Base-by-base conservation (phyloP, 2,797 vertebrate species). In the Gymnodraco acuticeps region DNA sequence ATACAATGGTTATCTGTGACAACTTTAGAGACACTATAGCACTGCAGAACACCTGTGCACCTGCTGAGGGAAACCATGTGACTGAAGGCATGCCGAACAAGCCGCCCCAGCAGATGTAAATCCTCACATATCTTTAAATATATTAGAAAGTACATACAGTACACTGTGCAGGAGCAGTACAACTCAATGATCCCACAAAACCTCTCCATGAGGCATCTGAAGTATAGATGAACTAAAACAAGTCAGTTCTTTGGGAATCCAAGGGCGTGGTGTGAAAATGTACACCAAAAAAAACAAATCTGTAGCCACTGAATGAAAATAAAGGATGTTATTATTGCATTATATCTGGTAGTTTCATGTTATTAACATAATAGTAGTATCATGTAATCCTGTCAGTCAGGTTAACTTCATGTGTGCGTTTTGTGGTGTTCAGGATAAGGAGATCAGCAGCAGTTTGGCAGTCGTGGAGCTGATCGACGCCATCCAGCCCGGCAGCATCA, bases 381-480 rank as follows among this genome's bases (percentile, higher is more conserved):
- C 14, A 4, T 3, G 27, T 0, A 31, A 42, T 51, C 46, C 7
- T 20, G 15, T 13, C 5, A 15, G 23, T 55, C 55, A 33, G 27
- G 19, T 50, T 8, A 11, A 2, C 3, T 2, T 42, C n/a, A 17
- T 76, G 19, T 78, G 43, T 74, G 43, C 78, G 10, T 58, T 15
- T 0, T 68, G 13, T 80, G 64, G 23, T 16, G 13, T 43, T 82
- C 78, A 99, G 98, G 98, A 99, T 93, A 98, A 95, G 87, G 95
- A 94, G 47, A 98, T 99, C 93, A 98, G 98, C 93, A 96, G 94
- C 58, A 99, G 98, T 86, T 89, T 98, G 94, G 94, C 97, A 0
- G 96, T 99, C 17, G 88, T 99, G 95, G 98, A 99, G 84, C 95
- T 99, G 92, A 99, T 99, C 1, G 98, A 99, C 27, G 96, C 98